Conservation (phyloP, 2,888 invertebrate genomes). For the Aquatica leii region DNA sequence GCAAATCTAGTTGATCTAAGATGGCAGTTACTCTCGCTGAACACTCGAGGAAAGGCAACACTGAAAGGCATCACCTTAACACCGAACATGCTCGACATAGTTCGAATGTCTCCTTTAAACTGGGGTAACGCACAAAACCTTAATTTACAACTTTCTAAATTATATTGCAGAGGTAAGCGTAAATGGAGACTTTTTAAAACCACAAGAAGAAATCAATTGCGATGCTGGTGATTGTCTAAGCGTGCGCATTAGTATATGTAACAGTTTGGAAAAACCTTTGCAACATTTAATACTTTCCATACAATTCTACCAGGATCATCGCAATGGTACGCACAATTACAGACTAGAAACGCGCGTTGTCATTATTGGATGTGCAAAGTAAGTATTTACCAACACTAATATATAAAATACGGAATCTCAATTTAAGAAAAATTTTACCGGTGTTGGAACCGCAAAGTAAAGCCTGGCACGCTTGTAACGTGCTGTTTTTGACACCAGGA, state of each 20-base stretch:
- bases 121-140: constrained; percentile 74
- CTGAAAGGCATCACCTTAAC: constrained; percentile 84
- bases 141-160: constrained; percentile 27
- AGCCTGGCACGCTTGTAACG: constrained; percentile 81
- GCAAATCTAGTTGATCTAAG: constrained; percentile 81
- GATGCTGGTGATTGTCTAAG: constrained; percentile 80
- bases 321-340: constrained; percentile 85
- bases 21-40: constrained; percentile 81
- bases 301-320: constrained; percentile 91
- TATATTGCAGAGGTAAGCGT: constrained; percentile 75
- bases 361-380: constrained; percentile 84
- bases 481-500: constrained; percentile 87
- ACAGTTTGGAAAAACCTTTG: constrained; percentile 80
- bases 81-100: constrained; percentile 87
- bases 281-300: constrained; percentile 77
- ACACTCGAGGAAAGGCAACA: constrained; percentile 78
- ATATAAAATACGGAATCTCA: too few species aligned
- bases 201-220: constrained; percentile 81
- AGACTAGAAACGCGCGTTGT: constrained; percentile 84
- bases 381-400: constrained; percentile 53
- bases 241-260: constrained; percentile 77
- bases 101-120: constrained; percentile 86
- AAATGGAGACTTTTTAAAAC: constrained; percentile 76
- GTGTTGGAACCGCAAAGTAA: constrained; percentile 77
- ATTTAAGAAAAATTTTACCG: constrained; percentile 66